Base-by-base conservation (phyloP, 2,113 vertebrate species). In the Mastomys natalensis region DNA sequence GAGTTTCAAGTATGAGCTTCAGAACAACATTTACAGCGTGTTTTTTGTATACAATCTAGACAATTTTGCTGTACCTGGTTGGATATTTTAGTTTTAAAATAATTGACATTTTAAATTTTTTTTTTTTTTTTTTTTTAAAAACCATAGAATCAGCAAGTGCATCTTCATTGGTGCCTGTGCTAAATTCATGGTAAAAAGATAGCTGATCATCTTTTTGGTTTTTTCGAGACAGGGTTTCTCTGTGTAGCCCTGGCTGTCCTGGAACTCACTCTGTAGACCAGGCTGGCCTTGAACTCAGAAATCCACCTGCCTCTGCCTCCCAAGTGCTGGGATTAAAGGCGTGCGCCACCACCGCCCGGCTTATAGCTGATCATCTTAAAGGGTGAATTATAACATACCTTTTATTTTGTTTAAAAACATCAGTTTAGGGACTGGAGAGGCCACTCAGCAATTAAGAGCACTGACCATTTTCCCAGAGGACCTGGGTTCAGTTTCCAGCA, bases 361-460 rank as follows among this genome's bases (percentile, higher is more conserved):
- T n/a, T n/a, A 43, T 4, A 81, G 3, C 64, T 72, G 48, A 34
- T 87, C 19, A 90, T 64, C 24, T 78, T 82, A 77, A 81, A 81
- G 31, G 76, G 10, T 92, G 26, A 89, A 72, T 87, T 87, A 51
- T 7, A 86, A 80, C 31, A 84, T 37, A 84, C 92, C 29, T 60
- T 16, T 74, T 95, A 81, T 95, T 89, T 96, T 62, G 73, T 91
- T 95, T 96, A 40, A 76, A 89, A 72, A 72, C 72, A 58, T 70
- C 53, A 40, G 19, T 22, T 91, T 87, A 74, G 68, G 34, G 16
- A 37, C 66, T 68, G 31, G 66, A 37, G 13, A 68, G 31, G 34
- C 16, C 12, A 34, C 68, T n/a, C 16, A 70, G 34, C 5, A 34
- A 7, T 70, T 70, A 70, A 70, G 68, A 70, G 5, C 68, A 70